Evolutionary conservation across 1,140 invertebrate genomes (phyloP), one percentile per base, ranked within the genome.

Genomic region (Aethina tumida): DNA sequence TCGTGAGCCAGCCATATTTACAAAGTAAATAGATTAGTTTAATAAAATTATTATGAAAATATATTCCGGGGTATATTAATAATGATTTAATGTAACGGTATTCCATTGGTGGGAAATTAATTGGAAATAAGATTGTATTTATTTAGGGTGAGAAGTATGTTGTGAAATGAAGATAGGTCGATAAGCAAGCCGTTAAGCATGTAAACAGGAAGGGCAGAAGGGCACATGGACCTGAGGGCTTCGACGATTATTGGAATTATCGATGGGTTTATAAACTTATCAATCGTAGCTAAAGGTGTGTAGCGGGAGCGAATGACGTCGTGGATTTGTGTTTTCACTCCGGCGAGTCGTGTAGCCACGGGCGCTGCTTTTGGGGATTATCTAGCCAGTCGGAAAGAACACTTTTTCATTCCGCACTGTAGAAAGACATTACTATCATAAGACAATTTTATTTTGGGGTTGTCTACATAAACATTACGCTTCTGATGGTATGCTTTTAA

Each of bases 351-450:
- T 36, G 27, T 29, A 35, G 39, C 47, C 43, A 39, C 43, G 43
- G 43, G 36, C 47, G 39, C 41, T 45, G 47, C 43, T 49, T 42
- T 45, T 38, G 42, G 43, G 47, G 47, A 49, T 49, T 49, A 49
- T 45, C 35, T 40, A 45, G 39, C 47, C 43, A 49, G 43, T 45
- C 41, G 47, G 47, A 45, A 49, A 43, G 43, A 49, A 49, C 42
- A 44, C 47, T 49, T 49, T 49, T 49, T 49, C 46, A 36, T 47
- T 47, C 45, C 39, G 28, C 25, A 43, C 36, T 35, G 42, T 25
- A 39, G 39, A 41, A 45, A 41, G 28, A 41, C 37, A 44, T 44
- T 44, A 44, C 42, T 40, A 45, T 40, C 38, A 19, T 45, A 41
- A 47, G 36, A 43, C 40, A 38, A 43, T 47, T 47, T 47, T 43